A percentile compares a stretch with the other conserved stretches of the same genome.
phyloP scores from a whole-genome alignment of 2,113 vertebrate genomes.

The Capreolus pygargus region DNA sequence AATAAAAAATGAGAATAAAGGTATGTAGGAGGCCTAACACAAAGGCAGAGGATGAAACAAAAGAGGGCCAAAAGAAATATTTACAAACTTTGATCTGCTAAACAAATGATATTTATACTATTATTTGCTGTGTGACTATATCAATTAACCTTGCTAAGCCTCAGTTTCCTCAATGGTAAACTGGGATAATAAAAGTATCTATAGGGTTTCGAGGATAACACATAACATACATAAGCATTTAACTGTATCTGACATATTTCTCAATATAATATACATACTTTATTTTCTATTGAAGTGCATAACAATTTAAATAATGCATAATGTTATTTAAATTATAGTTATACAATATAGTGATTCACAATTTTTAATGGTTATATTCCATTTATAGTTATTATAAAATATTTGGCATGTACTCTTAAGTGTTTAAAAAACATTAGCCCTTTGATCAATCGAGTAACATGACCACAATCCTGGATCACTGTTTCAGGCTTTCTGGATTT shows the following conservation, averaged over 20 bases:
- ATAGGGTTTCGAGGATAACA: neutral
- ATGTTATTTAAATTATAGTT: neutral
- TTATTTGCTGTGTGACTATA: neutral
- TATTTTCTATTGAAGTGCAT: neutral
- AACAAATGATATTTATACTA: neutral
- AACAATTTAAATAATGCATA: neutral
- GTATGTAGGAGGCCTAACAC: neutral
- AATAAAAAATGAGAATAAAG: neutral
- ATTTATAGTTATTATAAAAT: neutral
- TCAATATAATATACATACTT: neutral
- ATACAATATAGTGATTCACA: neutral
- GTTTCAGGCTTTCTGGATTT: neutral
- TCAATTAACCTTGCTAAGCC: neutral
- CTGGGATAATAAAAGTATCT: neutral
- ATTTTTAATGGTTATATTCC: neutral
- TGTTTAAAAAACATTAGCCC: neutral
- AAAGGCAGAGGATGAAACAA: neutral
- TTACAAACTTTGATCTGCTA: neutral
- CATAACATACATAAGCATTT: neutral
- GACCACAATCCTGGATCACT: neutral
- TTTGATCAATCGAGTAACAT: neutral
- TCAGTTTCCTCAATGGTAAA: neutral
- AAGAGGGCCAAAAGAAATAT: neutral
- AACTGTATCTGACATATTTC: neutral
- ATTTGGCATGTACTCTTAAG: neutral